Conservation (phyloP, 1,140 invertebrate species). For the Cyrtorhinus lividipennis region DNA sequence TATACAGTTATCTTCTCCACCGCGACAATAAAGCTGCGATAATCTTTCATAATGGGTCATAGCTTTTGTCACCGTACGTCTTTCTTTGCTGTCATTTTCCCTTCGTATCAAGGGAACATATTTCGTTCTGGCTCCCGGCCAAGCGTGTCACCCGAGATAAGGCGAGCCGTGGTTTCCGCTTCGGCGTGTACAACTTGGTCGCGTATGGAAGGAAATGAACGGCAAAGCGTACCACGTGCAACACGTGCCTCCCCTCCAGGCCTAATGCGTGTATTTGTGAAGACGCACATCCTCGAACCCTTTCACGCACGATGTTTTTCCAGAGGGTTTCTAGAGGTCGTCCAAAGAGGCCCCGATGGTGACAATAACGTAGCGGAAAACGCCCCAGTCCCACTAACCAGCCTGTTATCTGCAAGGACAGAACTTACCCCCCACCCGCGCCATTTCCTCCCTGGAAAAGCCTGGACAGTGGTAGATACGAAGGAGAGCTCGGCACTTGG, state of each 20-base stretch:
- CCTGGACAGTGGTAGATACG: not conserved
- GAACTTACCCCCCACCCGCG: no score
- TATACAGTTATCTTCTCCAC: no score
- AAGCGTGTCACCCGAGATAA: not conserved
- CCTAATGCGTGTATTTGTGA: no score
- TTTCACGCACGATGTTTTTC: no score
- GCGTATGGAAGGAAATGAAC: not conserved
- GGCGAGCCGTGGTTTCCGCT: not conserved
- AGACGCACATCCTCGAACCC: no score
- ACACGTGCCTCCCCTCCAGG: not conserved
- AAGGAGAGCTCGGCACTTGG: not conserved
- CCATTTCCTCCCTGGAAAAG: no score
- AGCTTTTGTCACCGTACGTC: no score
- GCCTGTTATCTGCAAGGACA: not conserved
- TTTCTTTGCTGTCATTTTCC: no score
- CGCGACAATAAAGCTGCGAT: no score
- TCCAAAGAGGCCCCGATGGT: not conserved
- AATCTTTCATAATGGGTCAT: no score
- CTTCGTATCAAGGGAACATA: no score
- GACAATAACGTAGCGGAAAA: not conserved
- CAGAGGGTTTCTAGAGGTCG: no score
- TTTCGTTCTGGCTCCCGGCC: not conserved
- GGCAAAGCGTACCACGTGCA: not conserved
- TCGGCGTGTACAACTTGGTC: not conserved
- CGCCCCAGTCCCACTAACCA: not conserved